A percentile compares a stretch with the other conserved stretches of the same genome.
Conservation (phyloP, 2,113 vertebrate species). For the Burhinus bistriatus region DNA sequence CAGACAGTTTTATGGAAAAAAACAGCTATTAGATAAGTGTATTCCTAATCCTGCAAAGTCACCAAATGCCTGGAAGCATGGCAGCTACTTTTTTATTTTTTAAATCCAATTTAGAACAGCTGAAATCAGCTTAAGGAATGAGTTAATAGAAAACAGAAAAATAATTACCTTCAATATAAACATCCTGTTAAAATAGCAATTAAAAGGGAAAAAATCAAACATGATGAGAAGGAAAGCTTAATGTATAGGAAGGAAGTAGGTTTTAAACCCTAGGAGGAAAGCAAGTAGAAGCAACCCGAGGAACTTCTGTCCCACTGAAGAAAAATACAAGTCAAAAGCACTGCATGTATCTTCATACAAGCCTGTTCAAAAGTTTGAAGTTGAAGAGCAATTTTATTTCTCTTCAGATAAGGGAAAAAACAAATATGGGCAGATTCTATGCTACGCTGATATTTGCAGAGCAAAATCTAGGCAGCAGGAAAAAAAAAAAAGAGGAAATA, state of each 20-base stretch:
- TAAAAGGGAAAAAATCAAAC: not conserved
- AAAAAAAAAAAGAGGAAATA: not conserved
- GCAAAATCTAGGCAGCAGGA: not conserved
- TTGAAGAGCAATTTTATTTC: not conserved
- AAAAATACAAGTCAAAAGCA: not conserved
- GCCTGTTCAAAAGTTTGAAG: not conserved
- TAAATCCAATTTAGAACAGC: not conserved
- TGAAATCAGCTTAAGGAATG: not conserved
- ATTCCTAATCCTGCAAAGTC: not conserved
- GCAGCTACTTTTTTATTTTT: not conserved
- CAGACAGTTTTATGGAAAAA: not conserved
- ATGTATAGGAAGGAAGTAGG: not conserved
- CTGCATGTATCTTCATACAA: not conserved
- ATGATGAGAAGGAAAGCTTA: not conserved
- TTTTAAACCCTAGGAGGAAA: not conserved
- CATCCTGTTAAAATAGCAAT: not conserved
- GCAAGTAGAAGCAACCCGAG: not conserved
- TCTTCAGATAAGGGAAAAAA: not conserved
- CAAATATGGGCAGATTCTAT: not conserved
- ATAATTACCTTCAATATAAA: not conserved
- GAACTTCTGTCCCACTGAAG: not conserved
- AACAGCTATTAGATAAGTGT: not conserved
- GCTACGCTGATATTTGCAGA: not conserved
- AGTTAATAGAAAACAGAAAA: conserved; percentile 7
- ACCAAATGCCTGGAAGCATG: not conserved